Evolutionary conservation across 2,797 vertebrate species (phyloP), one percentile per base, ranked within the genome.

Genomic region (Phrynocephalus vlangalii): DNA sequence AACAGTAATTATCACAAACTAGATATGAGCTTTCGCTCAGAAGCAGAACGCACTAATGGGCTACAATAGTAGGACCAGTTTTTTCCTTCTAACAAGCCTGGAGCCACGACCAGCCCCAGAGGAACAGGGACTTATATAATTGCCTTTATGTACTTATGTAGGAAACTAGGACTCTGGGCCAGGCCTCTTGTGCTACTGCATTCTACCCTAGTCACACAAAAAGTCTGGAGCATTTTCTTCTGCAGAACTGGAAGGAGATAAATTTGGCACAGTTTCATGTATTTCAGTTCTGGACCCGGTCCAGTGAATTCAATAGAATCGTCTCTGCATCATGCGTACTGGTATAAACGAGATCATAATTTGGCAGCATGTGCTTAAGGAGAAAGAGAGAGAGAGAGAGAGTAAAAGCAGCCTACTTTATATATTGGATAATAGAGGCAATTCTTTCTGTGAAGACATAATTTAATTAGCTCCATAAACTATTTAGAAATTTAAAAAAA

Each of bases 381-480:
- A 67, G 18, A 63, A 18, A 63, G 60, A 15, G 60, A 78, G 76
- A 87, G 88, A 33, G 24, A 67, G 18, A 63, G 60, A 63, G 60
- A 15, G 60, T 63, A 63, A 63, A 63, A 63, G 60, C 16, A 63
- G 60, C 20, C 72, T 38, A 44, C 89, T 24, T 85, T 33, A 63
- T 33, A 11, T 66, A 60, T 50, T 72, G 88, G 86, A 90, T 85
- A 90, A 88, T 16, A 33, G 56, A 92, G 5, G 1, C 26, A 73
- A 88, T 76, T 50, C 2, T 87, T 70, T n/a, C 84, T 4, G 77
- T 33, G 82, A 86, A 89, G 1, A 89, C 92, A 87, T 63, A 75
- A n/a, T 91, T 86, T 79, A 88, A 91, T 84, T 87, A 91, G 4
- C 82, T 82, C 9, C 81, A 92, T 71, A 85, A 92, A 90, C 44